These are phyloP conservation scores for Vanacampus margaritifer DNA, from an alignment of 2,113 vertebrate species.

Conservation along the genomic window DNA sequence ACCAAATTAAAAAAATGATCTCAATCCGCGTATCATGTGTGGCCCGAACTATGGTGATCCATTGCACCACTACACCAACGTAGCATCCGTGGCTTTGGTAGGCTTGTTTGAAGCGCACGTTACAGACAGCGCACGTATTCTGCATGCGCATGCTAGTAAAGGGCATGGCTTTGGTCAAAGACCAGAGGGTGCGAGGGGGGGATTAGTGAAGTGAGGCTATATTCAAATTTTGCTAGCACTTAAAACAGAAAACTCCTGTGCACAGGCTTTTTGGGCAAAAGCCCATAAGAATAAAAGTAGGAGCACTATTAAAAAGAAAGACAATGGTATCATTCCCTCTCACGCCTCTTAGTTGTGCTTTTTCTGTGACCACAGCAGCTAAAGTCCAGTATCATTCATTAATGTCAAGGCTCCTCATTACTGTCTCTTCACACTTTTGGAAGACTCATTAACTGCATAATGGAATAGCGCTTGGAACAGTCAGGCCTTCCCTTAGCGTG, in stretches of 20 bases:
- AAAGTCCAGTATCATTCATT: constrained; percentile 76
- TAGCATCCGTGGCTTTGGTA: background rate
- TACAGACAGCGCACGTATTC: background rate
- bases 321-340: constrained; percentile 41
- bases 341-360: constrained; percentile 41
- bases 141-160: background rate
- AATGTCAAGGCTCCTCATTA: constrained; percentile 76
- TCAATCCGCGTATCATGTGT: too few species aligned
- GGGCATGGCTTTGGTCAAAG: background rate
- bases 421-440: constrained; percentile 75
- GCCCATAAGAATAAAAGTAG: constrained; percentile 46
- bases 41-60: too few species aligned
- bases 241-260: constrained; percentile 26
- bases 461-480: constrained; percentile 75
- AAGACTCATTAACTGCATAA: constrained; percentile 83
- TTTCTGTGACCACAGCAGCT: constrained; percentile 62
- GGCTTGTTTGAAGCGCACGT: background rate
- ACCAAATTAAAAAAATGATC: too few species aligned
- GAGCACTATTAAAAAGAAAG: constrained; percentile 47
- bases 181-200: background rate
- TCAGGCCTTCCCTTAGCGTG: constrained; percentile 71
- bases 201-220: background rate
- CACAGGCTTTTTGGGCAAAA: constrained; percentile 45
- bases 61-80: background rate
- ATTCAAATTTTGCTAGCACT: background rate